Evolutionary conservation across 2,797 vertebrate species (phyloP), one percentile per base, ranked within the genome.

Genomic region (Chaenodraco wilsoni): DNA sequence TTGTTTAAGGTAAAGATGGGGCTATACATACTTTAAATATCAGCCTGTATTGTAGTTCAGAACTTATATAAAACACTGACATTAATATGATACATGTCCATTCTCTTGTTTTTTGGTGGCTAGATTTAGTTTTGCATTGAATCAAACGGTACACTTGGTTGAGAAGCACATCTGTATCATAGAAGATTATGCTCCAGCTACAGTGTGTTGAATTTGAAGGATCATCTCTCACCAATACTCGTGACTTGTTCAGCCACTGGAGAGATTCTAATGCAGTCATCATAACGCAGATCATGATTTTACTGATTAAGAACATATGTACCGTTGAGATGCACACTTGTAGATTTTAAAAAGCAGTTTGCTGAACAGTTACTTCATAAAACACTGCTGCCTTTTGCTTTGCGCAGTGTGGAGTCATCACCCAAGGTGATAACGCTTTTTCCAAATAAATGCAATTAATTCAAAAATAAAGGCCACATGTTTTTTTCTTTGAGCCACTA

Each of bases 371-470:
- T 74, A 70, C 48, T 72, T 52, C 62, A 69, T 70, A 43, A 78
- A 83, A 83, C 78, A 78, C 82, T 84, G 82, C 87, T 84, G 84
- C 68, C 40, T 83, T 89, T 83, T 77, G 82, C 83, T 85, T 89
- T 9, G 10, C 52, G 89, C 88, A 85, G 90, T 85, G 86, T 55
- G 72, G 73, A 65, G 64, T 72, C 80, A 72, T 89, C 82, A 69
- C 87, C 81, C 67, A 63, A 86, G 88, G 87, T 90, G 83, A 88
- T 89, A 84, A 83, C 57, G 44, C 33, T 86, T 92, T 93, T 86
- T 92, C 81, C 83, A 87, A 92, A 91, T 93, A 92, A 90, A 93
- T 85, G 76, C 78, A 68, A 82, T 86, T 84, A 79, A 88, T 86
- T 83, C 61, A 78, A 76, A 33, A 79, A 50, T 15, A 37, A 70